Percentiles rank a stretch among this genome's conserved stretches.
Evolutionary conservation across 2,888 invertebrate species (phyloP).

Genomic region (Archaeoteleia sp.): DNA sequence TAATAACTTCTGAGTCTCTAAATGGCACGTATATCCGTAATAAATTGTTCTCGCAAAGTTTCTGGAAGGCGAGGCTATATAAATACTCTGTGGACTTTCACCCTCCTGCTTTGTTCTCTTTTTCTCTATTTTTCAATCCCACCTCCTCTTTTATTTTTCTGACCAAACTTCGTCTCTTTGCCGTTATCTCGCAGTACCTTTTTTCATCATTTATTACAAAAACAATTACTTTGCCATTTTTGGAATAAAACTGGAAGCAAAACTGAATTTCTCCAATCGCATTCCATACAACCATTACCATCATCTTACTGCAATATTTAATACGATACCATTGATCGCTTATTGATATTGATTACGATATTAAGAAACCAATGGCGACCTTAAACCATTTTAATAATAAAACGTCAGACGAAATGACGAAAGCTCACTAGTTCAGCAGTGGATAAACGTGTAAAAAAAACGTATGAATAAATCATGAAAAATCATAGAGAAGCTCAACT

Average conservation of each 20-base stretch:
- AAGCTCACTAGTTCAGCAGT: not conserved
- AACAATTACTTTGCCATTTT: slow-evolving; percentile 31
- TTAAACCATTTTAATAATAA: not conserved
- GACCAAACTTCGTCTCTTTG: slow-evolving; percentile 39
- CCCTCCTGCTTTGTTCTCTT: slow-evolving; percentile 45
- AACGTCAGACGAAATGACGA: not conserved
- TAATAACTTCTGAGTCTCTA: slow-evolving; percentile 68
- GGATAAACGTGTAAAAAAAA: slow-evolving; percentile 2
- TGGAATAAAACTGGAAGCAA: not conserved
- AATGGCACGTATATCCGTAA: slow-evolving; percentile 69
- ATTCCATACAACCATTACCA: too few species aligned
- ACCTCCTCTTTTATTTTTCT: slow-evolving; percentile 31
- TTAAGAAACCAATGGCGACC: too few species aligned
- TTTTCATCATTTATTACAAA: slow-evolving; percentile 28
- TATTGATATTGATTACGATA: too few species aligned
- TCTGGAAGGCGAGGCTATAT: slow-evolving; percentile 65
- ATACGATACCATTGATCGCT: too few species aligned
- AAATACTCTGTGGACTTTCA: slow-evolving; percentile 60
- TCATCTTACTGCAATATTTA: too few species aligned
- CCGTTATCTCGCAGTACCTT: slow-evolving; percentile 45
- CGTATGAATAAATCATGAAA: slow-evolving; percentile 23
- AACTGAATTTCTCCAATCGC: not conserved
- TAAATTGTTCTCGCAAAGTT: slow-evolving; percentile 70
- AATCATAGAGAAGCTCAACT: slow-evolving; percentile 23
- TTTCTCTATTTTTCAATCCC: slow-evolving; percentile 49